These are phyloP conservation scores for Asbolus verrucosus DNA, from an alignment of 1,140 invertebrate species.

Conservation along the genomic window DNA sequence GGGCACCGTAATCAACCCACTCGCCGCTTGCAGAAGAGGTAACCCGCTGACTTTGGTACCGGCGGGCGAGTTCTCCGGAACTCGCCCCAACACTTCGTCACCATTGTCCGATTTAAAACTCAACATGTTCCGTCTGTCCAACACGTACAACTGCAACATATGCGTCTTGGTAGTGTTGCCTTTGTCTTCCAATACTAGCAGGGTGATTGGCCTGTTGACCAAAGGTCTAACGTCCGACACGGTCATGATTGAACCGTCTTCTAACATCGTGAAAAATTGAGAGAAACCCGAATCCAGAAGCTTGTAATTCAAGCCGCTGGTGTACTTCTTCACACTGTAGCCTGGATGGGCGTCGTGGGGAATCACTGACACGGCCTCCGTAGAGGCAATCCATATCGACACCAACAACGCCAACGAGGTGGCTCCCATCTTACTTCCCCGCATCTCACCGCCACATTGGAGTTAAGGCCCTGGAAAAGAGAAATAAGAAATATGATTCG, in stretches of 20 bases:
- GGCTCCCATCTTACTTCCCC: constrained; percentile 36
- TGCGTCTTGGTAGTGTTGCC: constrained; percentile 83
- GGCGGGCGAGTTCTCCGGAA: constrained; percentile 79
- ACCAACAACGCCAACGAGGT: constrained; percentile 43
- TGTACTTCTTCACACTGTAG: constrained; percentile 83
- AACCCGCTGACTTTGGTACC: constrained; percentile 78
- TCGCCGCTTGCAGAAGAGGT: constrained; percentile 74
- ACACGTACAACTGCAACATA: constrained; percentile 82
- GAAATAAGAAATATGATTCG: background rate
- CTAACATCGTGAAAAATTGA: constrained; percentile 87
- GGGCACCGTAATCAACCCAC: constrained; percentile 68
- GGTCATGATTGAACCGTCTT: constrained; percentile 90
- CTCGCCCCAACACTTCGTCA: constrained; percentile 71
- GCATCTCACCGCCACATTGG: constrained; percentile 9
- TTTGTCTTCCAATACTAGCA: constrained; percentile 84
- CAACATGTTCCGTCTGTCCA: constrained; percentile 83
- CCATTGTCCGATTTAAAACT: constrained; percentile 77
- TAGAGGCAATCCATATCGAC: constrained; percentile 46
- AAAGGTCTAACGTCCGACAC: constrained; percentile 84
- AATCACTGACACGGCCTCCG: constrained; percentile 69
- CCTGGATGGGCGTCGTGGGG: constrained; percentile 88
- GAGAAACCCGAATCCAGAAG: constrained; percentile 82
- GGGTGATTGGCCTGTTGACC: constrained; percentile 82
- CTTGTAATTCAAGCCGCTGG: constrained; percentile 71
- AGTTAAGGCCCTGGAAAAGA: background rate